Evolutionary conservation across 2,888 invertebrate species (phyloP).

Genomic region (Sabatieria punctata): DNA sequence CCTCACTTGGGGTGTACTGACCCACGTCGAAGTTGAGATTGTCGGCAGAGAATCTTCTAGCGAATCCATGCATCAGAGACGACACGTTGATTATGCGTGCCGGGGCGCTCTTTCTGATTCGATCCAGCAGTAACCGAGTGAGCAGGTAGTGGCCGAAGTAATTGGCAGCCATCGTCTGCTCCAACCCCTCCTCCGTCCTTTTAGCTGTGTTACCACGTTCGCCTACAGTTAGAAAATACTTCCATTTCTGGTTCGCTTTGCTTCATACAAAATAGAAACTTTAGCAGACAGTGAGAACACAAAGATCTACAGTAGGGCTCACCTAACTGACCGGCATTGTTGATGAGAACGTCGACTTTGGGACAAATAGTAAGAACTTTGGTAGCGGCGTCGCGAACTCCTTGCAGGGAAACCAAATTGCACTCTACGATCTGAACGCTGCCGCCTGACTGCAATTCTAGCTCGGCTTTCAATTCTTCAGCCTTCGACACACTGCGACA

Average conservation of each 20-base stretch:
- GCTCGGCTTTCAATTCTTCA: not conserved
- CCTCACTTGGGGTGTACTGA: not conserved
- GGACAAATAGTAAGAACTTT: not conserved
- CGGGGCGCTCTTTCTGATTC: not conserved
- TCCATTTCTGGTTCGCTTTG: no score
- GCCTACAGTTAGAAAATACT: no score
- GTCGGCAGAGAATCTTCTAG: not conserved
- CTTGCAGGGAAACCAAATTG: not conserved
- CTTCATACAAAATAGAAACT: not conserved
- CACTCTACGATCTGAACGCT: not conserved
- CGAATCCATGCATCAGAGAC: not conserved
- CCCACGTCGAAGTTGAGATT: conserved; percentile 6
- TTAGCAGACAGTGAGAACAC: no score
- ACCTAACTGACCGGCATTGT: conserved; percentile 5
- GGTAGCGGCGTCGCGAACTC: not conserved
- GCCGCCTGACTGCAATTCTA: not conserved
- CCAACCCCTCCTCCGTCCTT: conserved; percentile 1
- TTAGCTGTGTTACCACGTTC: not conserved
- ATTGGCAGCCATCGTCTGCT: conserved; percentile 3
- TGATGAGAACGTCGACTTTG: conserved; percentile 3
- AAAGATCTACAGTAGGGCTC: not conserved
- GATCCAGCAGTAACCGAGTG: conserved; percentile 3
- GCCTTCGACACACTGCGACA: conserved; percentile 1
- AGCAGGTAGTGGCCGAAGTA: conserved; percentile 6
- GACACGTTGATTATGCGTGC: not conserved